Evolutionary conservation across 2,888 invertebrate genomes (phyloP), one percentile per base, ranked within the genome.

Genomic region (Lampropteryx suffumata): DNA sequence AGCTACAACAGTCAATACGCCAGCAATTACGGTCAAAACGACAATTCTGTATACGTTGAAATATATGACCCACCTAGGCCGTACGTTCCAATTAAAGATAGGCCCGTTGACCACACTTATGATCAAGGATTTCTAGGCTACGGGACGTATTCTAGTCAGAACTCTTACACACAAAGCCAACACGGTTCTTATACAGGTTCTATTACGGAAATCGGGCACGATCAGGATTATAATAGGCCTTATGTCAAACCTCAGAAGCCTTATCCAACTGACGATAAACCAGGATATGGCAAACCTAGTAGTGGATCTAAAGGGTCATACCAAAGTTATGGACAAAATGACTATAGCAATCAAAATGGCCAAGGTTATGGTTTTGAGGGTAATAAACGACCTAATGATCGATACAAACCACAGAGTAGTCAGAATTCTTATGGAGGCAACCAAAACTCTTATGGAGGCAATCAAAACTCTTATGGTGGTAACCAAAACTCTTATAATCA

Each of bases 51-150:
- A 28, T 73, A 85, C 34, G 70, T 88, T 0, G 81, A 86, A 71
- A 89, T 89, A 13, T 62, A 75, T 30, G 89, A 89, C 47, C 89
- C 88, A 3, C 85, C 85, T 0, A 73, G 80, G 46, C 82, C 82
- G 3, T 82, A 81, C 27, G 71, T 66, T 21, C 79, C 79, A 17
- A 53, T 84, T 73, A 43, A 69, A 47, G 57, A 62, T 27, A 52
- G 62, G 28, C 62, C 62, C 13, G 42, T 44, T 1, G 43, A 56
- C 12, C 54, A 57, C n/a, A 39, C 64, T 34, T 68, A 76, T 52
- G 74, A 72, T 0, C 65, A 65, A 52, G 71, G 72, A 0, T 72
- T 73, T 32, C 70, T 73, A 33, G 76, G 74, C 0, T 78, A 76
- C 36, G 79, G 77, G 2, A 73, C 73, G 5, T 75, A 76, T 39